Conservation (phyloP, 2,888 invertebrate species). For the Atrina japonica region DNA sequence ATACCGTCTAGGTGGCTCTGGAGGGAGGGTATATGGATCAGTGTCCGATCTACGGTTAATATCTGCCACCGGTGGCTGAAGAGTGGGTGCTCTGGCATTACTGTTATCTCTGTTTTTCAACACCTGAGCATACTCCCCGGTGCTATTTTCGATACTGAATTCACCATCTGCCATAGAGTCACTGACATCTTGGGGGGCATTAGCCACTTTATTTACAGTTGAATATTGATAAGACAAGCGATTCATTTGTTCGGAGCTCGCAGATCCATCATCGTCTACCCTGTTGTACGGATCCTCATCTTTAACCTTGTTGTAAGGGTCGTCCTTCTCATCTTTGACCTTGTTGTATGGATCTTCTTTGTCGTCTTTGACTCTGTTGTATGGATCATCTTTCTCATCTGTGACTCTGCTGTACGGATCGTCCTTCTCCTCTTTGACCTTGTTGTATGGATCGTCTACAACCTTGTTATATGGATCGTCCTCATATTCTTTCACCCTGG, state of each 20-base stretch:
- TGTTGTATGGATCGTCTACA: constrained; percentile 52
- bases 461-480: constrained; percentile 60
- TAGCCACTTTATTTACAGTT: constrained; percentile 26
- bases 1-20: constrained; percentile 42
- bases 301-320: constrained; percentile 43
- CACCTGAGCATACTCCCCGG: constrained; percentile 59
- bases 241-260: neutral
- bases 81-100: neutral
- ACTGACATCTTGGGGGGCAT: neutral
- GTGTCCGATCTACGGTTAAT: constrained; percentile 5
- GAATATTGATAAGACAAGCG: constrained; percentile 30
- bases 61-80: neutral
- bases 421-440: constrained; percentile 52
- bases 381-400: constrained; percentile 47
- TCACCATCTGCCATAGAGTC: constrained; percentile 6
- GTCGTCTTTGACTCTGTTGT: constrained; percentile 48
- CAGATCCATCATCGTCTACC: constrained; percentile 33
- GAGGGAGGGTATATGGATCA: constrained; percentile 31
- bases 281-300: constrained; percentile 51
- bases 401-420: constrained; percentile 49
- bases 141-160: constrained; percentile 29
- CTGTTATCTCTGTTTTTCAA: constrained; percentile 47
- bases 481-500: constrained; percentile 43
- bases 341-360: constrained; percentile 51
- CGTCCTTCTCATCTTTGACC: constrained; percentile 50